Evolutionary conservation across 2,888 invertebrate species (phyloP).

Genomic region (Cephus nigrinus): DNA sequence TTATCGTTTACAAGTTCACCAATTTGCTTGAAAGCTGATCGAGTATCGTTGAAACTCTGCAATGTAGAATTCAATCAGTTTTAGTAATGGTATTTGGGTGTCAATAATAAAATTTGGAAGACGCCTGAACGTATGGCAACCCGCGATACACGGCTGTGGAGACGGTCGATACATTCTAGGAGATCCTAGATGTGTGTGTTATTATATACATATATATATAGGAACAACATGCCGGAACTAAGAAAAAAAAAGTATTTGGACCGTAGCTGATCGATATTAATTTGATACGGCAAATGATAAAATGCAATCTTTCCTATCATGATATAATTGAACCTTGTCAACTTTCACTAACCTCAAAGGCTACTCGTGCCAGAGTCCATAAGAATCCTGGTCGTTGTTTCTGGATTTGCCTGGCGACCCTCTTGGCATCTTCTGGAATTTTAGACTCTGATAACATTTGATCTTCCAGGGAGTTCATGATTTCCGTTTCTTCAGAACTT

Average conservation of each 20-base stretch:
- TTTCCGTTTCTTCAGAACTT: conserved; percentile 27
- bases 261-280: not conserved
- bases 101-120: conserved; percentile 46
- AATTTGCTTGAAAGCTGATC: conserved; percentile 66
- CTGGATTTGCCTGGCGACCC: conserved; percentile 53
- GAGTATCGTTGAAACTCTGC: conserved; percentile 69
- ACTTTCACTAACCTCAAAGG: conserved; percentile 55
- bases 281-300: not conserved
- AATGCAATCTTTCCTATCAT: not conserved
- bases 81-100: conserved; percentile 7
- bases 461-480: conserved; percentile 39
- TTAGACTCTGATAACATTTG: conserved; percentile 39
- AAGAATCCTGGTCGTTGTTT: conserved; percentile 59
- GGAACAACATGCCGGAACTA: not conserved
- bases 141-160: conserved; percentile 21
- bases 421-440: conserved; percentile 52
- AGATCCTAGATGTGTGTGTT: not conserved
- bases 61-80: conserved; percentile 34
- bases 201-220: not conserved
- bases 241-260: not conserved
- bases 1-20: conserved; percentile 63
- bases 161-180: not conserved
- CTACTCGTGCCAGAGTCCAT: conserved; percentile 58
- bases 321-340: not conserved
- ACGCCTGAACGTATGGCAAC: conserved; percentile 2